phyloP scores from a whole-genome alignment of 2,797 vertebrate species.

The Parotocinclus haroldoi region DNA sequence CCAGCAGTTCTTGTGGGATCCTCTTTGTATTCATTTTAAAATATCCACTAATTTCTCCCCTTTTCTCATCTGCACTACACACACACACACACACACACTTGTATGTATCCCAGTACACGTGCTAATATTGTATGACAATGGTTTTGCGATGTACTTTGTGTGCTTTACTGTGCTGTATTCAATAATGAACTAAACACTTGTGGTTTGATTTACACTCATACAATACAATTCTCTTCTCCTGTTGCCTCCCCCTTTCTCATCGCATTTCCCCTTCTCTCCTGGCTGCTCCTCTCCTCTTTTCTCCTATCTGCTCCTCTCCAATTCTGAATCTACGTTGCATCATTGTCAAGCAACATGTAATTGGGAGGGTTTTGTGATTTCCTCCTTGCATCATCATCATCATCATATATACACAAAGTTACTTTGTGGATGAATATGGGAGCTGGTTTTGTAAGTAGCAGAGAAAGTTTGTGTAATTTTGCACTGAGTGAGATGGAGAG shows the following conservation, averaged over 20 bases:
- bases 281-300: neutral
- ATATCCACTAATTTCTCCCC: too few relatives aligned
- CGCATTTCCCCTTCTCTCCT: neutral
- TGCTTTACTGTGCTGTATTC: too few relatives aligned
- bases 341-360: constrained; percentile 37
- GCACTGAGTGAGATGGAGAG: constrained; percentile 34
- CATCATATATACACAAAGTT: constrained; percentile 19
- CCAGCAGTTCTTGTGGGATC: too few relatives aligned
- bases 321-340: constrained; percentile 30
- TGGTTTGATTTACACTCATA: too few relatives aligned
- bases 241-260: neutral
- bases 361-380: constrained; percentile 43
- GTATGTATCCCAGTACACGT: too few relatives aligned
- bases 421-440: constrained; percentile 16
- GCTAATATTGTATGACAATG: too few relatives aligned
- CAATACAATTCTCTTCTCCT: too few relatives aligned
- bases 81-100: too few relatives aligned
- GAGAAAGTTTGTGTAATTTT: constrained; percentile 43
- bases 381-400: constrained; percentile 44
- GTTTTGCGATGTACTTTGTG: too few relatives aligned
- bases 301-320: constrained; percentile 9
- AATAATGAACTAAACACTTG: too few relatives aligned
- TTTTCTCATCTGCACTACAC: too few relatives aligned
- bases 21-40: too few relatives aligned
- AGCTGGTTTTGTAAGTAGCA: constrained; percentile 25